Evolutionary conservation across 1,140 invertebrate species (phyloP).

Genomic region (Drosophila ogumai): DNA sequence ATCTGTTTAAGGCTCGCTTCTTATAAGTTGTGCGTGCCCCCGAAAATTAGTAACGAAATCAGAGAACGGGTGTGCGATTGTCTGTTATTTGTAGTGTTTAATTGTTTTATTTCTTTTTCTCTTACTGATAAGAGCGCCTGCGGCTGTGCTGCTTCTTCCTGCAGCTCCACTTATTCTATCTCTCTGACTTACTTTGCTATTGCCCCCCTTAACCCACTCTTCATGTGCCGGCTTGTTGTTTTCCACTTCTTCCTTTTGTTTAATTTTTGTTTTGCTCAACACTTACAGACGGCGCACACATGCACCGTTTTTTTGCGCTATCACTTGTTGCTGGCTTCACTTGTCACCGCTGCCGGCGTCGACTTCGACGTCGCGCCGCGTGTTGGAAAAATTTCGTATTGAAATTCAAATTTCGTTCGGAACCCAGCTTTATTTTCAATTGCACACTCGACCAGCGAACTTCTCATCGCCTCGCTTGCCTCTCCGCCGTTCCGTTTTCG

Average conservation of each 20-base stretch:
- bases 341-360: conserved; percentile 53
- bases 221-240: conserved; percentile 54
- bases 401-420: conserved; percentile 78
- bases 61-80: background rate
- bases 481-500: conserved; percentile 15
- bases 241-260: conserved; percentile 37
- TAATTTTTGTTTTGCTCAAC: conserved; percentile 58
- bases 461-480: conserved; percentile 35
- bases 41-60: background rate
- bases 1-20: conserved; percentile 1
- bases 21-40: conserved; percentile 16
- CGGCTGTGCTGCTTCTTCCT: conserved; percentile 1
- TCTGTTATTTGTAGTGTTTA: conserved; percentile 10
- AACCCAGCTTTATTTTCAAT: conserved; percentile 76
- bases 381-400: conserved; percentile 73
- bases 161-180: background rate
- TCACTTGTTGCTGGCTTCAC: conserved; percentile 72
- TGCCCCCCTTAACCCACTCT: conserved; percentile 32
- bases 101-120: conserved; percentile 11
- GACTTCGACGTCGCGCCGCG: conserved; percentile 26
- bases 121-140: conserved; percentile 31
- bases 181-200: background rate
- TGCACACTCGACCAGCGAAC: conserved; percentile 72
- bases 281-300: conserved; percentile 15
- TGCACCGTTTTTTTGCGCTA: conserved; percentile 37